Conservation (phyloP, 2,113 vertebrate genomes). For the Meriones unguiculatus region DNA sequence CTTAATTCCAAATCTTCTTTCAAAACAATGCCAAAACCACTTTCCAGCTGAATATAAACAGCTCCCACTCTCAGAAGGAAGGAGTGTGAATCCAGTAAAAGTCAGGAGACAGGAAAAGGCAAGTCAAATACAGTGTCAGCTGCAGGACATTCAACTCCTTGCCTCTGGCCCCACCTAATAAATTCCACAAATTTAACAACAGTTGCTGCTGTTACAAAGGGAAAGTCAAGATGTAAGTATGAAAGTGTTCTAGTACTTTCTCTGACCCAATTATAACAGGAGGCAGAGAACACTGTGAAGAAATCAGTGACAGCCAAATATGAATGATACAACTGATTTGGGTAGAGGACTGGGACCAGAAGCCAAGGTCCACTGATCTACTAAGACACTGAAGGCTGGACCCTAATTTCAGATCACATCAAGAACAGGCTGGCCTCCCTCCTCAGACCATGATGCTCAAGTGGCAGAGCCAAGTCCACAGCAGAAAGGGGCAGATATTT, state of each 20-base stretch:
- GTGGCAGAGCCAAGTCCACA: not conserved
- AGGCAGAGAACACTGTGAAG: not conserved
- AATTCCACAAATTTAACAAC: not conserved
- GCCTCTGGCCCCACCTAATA: not conserved
- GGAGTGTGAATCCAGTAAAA: not conserved
- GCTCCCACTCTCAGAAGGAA: not conserved
- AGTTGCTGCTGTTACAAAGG: not conserved
- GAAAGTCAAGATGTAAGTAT: not conserved
- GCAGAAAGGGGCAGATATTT: not conserved
- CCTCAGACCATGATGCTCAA: not conserved
- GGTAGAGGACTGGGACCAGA: not conserved
- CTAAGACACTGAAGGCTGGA: not conserved
- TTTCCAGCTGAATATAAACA: not conserved
- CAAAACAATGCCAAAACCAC: not conserved
- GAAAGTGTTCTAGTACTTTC: not conserved
- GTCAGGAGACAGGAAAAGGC: not conserved
- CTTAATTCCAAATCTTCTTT: not conserved
- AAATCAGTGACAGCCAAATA: not conserved
- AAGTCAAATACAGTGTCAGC: not conserved
- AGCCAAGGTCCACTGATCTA: not conserved
- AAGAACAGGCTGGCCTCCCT: not conserved
- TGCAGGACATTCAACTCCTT: not conserved
- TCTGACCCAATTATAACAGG: not conserved
- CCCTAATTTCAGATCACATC: not conserved
- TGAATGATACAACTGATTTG: too few species aligned